Evolutionary conservation across 2,113 vertebrate species (phyloP).

Genomic region (Phrynosoma blainvillii): DNA sequence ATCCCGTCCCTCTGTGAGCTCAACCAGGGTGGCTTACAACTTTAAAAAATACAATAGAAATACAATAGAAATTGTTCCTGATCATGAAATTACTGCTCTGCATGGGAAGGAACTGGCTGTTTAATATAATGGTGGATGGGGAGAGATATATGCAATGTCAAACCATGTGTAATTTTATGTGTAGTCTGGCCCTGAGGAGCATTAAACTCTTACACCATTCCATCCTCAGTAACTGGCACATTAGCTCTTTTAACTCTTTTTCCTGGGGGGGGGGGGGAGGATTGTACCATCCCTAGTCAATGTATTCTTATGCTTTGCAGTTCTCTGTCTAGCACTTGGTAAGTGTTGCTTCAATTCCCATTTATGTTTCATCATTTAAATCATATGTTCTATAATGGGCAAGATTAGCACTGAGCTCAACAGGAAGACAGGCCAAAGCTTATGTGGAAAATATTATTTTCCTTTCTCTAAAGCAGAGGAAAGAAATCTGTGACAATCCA

Average conservation of each 20-base stretch:
- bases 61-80: not conserved
- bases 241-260: constrained; percentile 12
- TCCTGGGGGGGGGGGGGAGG: not conserved
- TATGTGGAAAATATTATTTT: not conserved
- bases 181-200: not conserved
- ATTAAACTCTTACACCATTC: constrained; percentile 12
- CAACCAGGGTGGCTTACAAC: too few relatives aligned
- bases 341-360: not conserved
- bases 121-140: too few relatives aligned
- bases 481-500: too few relatives aligned
- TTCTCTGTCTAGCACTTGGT: not conserved
- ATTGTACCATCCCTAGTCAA: not conserved
- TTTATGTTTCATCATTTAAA: not conserved
- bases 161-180: not conserved
- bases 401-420: not conserved
- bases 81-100: not conserved
- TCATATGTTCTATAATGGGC: not conserved
- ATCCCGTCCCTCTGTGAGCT: too few relatives aligned
- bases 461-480: not conserved
- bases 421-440: too few relatives aligned
- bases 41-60: too few relatives aligned
- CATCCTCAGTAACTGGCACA: constrained; percentile 2
- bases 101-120: not conserved
- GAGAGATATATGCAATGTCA: not conserved
- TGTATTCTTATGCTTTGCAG: not conserved